Evolutionary conservation across 92 coral and sea anemone species (phyloP).

Genomic region (Epizoanthus stellaris): DNA sequence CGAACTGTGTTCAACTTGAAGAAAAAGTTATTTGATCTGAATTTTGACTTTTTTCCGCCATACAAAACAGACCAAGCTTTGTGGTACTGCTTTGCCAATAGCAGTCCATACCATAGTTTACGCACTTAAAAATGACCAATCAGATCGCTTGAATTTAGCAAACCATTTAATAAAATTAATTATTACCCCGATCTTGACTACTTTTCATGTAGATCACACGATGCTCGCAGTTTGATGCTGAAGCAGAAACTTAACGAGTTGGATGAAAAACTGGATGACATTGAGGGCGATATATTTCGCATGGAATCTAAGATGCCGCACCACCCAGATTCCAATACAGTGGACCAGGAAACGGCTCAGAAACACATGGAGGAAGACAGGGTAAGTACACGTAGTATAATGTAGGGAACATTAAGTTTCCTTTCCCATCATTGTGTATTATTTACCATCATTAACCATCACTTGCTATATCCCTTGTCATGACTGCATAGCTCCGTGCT

Average conservation of each 20-base stretch:
- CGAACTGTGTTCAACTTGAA: no score
- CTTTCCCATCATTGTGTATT: neutral
- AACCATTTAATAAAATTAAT: no score
- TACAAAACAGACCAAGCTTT: no score
- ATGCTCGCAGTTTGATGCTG: conserved; percentile 24
- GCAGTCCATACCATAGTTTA: no score
- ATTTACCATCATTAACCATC: neutral
- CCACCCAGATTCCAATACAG: conserved; percentile 28
- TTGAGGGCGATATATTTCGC: conserved; percentile 24
- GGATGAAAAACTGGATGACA: conserved; percentile 47
- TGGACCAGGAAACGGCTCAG: conserved; percentile 29
- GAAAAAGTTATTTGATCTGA: no score
- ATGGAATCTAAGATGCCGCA: conserved; percentile 21
- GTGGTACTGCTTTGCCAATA: no score
- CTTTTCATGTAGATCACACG: conserved; percentile 23
- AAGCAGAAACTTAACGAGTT: conserved; percentile 39
- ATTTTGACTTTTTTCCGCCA: no score
- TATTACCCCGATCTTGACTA: neutral
- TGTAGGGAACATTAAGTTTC: neutral
- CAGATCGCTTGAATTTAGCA: no score
- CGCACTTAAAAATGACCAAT: no score
- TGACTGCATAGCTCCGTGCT: no score
- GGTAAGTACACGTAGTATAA: neutral
- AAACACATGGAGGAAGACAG: conserved; percentile 41
- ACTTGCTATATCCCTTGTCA: neutral